These are phyloP conservation scores for Mythimna lalbum DNA, from an alignment of 2,888 invertebrate species.

Conservation along the genomic window DNA sequence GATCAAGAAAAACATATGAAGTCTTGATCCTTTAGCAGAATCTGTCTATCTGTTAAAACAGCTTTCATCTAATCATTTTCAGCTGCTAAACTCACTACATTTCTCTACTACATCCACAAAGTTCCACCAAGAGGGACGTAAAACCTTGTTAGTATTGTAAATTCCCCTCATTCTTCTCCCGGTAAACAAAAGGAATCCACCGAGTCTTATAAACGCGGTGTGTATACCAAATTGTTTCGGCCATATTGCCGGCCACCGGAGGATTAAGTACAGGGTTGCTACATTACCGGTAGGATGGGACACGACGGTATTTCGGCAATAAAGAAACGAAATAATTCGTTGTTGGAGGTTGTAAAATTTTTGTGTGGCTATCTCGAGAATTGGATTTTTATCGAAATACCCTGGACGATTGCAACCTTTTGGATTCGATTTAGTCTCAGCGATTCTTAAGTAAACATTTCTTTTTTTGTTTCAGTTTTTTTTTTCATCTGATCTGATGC, in stretches of 20 bases:
- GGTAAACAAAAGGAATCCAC: conserved; percentile 77
- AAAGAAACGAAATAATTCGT: conserved; percentile 49
- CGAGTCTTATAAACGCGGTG: conserved; percentile 75
- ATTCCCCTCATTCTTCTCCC: conserved; percentile 67
- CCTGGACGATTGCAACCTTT: background rate
- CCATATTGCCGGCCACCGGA: conserved; percentile 77
- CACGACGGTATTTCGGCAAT: conserved; percentile 52
- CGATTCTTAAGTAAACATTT: background rate
- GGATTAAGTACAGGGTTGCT: conserved; percentile 69
- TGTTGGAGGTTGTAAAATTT: conserved; percentile 26
- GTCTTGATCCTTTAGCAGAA: background rate
- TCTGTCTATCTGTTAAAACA: background rate
- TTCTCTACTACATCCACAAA: conserved; percentile 44
- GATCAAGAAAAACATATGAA: background rate
- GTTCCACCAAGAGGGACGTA: conserved; percentile 53
- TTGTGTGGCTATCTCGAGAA: background rate
- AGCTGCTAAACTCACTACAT: conserved; percentile 27
- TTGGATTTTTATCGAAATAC: background rate
- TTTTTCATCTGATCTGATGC: no score
- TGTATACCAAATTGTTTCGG: conserved; percentile 80
- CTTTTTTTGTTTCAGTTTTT: background rate
- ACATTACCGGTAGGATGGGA: conserved; percentile 38
- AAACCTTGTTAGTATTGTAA: conserved; percentile 64
- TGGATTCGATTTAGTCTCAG: background rate
- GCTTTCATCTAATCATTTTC: conserved; percentile 11